Base-by-base conservation (phyloP, 2,888 invertebrate genomes). In the Heliconius hortense region DNA sequence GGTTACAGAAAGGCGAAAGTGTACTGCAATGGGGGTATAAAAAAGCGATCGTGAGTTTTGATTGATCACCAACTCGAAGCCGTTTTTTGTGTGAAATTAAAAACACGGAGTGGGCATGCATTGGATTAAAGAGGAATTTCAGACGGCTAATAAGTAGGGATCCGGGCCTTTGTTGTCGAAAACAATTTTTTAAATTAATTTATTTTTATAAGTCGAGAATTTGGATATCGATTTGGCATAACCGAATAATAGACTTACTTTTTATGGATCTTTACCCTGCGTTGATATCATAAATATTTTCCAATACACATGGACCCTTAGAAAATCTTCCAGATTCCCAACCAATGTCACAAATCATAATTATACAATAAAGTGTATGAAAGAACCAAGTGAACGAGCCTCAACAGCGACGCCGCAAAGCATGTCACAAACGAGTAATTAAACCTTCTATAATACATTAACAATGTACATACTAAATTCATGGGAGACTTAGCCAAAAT, bases 61-160 rank as follows among this genome's bases (percentile, higher is more conserved):
- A 94, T 94, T 94, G 94, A 94, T 94, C 93, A 94, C 94, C 93
- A 86, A 88, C 87, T 89, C 88, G 81, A 83, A 88, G 88, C 87
- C 82, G 88, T 89, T 94, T 91, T 93, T 94, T 93, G 90, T 91
- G 90, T 90, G 90, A 91, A 93, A 94, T 94, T 94, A 94, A 93
- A 93, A 93, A 92, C 89, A 86, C 87, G 89, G 85, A 89, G 86
- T 89, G 89, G 87, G 89, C 90, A 90, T 91, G 89, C 90, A 89
- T 89, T 87, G 92, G 91, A 92, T 93, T 91, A 89, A 90, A 89
- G 89, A 90, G 89, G 90, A 92, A 92, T 93, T 91, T 88, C 88
- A 85, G 87, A 85, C 84, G 83, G 84, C 87, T 86, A 88, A 87
- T 87, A 88, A 88, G 86, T 87, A 86, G 85, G 87, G 86, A 85